A percentile compares a stretch with the other conserved stretches of the same genome.
phyloP scores from a whole-genome alignment of 2,797 vertebrate species.

The Rachycentron canadum region DNA sequence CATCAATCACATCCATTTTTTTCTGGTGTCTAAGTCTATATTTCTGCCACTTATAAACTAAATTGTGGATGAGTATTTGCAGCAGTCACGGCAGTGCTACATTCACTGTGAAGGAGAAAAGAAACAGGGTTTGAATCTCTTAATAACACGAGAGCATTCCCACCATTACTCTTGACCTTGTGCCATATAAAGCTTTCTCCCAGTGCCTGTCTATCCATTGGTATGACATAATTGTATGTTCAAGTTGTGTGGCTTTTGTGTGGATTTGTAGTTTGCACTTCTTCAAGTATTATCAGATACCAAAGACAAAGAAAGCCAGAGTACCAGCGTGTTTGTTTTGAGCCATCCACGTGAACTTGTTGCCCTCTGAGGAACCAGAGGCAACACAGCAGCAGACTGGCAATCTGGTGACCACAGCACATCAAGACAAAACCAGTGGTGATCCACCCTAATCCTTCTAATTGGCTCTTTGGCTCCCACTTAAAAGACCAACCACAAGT shows the following conservation, averaged over 20 bases:
- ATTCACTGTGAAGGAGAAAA: constrained; percentile 14
- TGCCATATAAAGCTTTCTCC: constrained; percentile 45
- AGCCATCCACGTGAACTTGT: constrained; percentile 65
- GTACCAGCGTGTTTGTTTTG: constrained; percentile 63
- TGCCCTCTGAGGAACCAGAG: constrained; percentile 60
- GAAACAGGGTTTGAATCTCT: neutral
- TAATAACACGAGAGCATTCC: constrained; percentile 60
- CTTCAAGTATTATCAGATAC: constrained; percentile 51
- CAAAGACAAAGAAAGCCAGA: constrained; percentile 28
- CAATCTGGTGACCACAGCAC: constrained; percentile 74
- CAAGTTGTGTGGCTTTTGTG: constrained; percentile 62
- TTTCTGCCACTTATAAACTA: constrained; percentile 20
- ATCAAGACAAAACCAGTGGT: constrained; percentile 74
- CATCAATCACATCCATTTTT: constrained; percentile 12
- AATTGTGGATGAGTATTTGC: constrained; percentile 18
- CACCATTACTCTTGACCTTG: constrained; percentile 41
- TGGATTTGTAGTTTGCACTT: constrained; percentile 77
- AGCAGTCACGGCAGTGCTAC: neutral
- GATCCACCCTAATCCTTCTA: constrained; percentile 74
- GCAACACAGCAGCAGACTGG: constrained; percentile 57
- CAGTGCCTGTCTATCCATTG: constrained; percentile 49
- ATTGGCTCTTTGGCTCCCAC: constrained; percentile 66
- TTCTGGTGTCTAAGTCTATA: constrained; percentile 11
- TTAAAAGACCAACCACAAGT: constrained; percentile 73
- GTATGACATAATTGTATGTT: constrained; percentile 75